Evolutionary conservation across 64 coral and sea anemone genomes (phyloP), one percentile per base, ranked within the genome.

Genomic region (Stylophora pistillata): DNA sequence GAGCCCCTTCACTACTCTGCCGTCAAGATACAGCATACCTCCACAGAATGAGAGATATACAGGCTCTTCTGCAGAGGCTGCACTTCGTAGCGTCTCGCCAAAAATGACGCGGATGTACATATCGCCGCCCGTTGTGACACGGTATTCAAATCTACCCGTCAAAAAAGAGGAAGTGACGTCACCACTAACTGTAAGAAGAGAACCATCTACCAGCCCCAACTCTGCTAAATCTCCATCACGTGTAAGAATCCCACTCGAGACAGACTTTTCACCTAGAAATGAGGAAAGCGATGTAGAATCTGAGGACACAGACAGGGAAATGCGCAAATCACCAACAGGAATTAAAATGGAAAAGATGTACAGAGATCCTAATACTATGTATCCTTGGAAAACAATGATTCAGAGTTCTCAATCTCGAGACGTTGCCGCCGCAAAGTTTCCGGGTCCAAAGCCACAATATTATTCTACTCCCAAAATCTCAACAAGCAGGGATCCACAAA

Each of bases 301-400:
- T 16, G 89, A 89, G 33, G 94, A 95, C 77, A 99, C 97, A 53
- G 97, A 95, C 75, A 92, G 91, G 76, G 87, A 92, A 15, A 90
- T 99, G 83, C 89, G 93, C 34, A 86, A 92, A 66, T 95, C 93
- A 73, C 97, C 97, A 2, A 99, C 97, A 20, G 97, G 93, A 16
- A 95, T 99, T 68, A 80, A 77, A 74, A 99, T 99, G 97, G 82
- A 79, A 53, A 99, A 95, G 57, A 89, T 90, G 18, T 89, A 85
- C 34, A 84, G 95, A 69, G 95, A 93, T 28, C 91, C 95, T 21
- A 86, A 77, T 32, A 90, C 81, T 13, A 96, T 96, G 91, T 96
- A 96, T 32, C 95, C 95, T 20, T 86, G 90, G 90, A 91, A 91
- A 86, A 78, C 70, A 25, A 78, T 91, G 72, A 86, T 91, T 68